Percentiles rank a stretch among this genome's conserved stretches.
Conservation (phyloP, 2,888 invertebrate genomes). For the Ypsolopha scabrella region DNA sequence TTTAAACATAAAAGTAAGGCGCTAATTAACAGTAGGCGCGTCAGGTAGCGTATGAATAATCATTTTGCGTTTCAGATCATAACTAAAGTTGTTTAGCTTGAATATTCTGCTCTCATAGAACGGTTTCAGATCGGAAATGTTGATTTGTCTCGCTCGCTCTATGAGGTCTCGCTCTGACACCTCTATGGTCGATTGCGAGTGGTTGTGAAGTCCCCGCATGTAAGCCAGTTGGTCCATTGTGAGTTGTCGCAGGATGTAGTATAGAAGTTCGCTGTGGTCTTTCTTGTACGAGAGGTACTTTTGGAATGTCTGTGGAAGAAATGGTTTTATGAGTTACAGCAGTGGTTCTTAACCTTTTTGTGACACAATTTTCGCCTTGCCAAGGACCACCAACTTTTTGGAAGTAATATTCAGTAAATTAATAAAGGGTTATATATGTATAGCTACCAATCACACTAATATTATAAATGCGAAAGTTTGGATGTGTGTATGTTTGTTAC, state of each 20-base stretch:
- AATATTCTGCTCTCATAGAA: slow-evolving; percentile 95
- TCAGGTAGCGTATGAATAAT: slow-evolving; percentile 87
- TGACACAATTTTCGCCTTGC: no score
- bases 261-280: slow-evolving; percentile 95
- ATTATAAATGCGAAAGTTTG: no score
- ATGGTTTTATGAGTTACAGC: slow-evolving; percentile 1
- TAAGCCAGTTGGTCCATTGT: slow-evolving; percentile 92
- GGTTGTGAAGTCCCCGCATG: slow-evolving; percentile 77
- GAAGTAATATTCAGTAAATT: no score
- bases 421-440: no score
- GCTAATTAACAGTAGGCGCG: slow-evolving; percentile 25
- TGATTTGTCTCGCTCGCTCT: slow-evolving; percentile 89
- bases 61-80: slow-evolving; percentile 85
- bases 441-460: no score
- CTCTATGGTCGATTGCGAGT: slow-evolving; percentile 79
- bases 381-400: no score
- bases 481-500: no score
- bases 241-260: slow-evolving; percentile 94
- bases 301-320: slow-evolving; percentile 83
- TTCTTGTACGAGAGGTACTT: slow-evolving; percentile 93
- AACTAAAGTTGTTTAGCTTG: slow-evolving; percentile 86
- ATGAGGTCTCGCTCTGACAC: slow-evolving; percentile 77
- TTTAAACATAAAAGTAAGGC: no score
- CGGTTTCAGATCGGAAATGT: slow-evolving; percentile 87
- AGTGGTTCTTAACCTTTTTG: no score